These are phyloP conservation scores for Alethe diademata DNA, from an alignment of 2,113 vertebrate genomes.

Conservation along the genomic window DNA sequence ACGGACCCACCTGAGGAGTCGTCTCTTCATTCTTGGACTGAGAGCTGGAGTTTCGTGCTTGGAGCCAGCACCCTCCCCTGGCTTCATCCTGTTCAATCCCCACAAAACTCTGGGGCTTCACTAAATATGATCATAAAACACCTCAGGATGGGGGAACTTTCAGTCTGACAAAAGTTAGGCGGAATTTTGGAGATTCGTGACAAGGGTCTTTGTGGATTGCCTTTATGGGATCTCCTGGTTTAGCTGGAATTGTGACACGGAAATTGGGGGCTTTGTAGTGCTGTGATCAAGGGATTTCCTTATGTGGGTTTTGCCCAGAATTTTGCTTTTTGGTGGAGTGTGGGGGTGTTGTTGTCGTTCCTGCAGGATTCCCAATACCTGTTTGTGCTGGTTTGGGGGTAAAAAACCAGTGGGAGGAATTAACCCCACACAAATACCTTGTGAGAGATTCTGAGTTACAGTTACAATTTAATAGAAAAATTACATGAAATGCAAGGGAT, in stretches of 20 bases:
- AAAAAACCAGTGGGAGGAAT: neutral
- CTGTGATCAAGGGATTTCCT: neutral
- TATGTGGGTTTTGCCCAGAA: neutral
- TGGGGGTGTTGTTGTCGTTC: too few species aligned
- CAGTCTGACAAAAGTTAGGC: too few species aligned
- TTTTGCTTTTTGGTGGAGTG: neutral
- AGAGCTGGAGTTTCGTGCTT: rapidly evolving
- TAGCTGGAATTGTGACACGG: rapidly evolving
- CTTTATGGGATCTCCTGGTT: neutral
- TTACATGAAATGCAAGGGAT: neutral
- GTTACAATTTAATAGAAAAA: neutral
- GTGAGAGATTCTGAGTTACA: neutral
- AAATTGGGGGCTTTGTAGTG: rapidly evolving
- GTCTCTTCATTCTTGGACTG: neutral
- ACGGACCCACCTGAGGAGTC: neutral
- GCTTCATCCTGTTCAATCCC: neutral
- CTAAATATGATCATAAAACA: neutral
- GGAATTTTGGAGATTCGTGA: rapidly evolving
- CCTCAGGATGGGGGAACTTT: rapidly evolving
- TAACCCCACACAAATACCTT: neutral
- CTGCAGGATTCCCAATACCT: neutral
- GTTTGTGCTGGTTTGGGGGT: neutral
- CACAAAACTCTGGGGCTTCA: neutral
- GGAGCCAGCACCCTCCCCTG: rapidly evolving
- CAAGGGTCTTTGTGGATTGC: rapidly evolving